These are phyloP conservation scores for Marmota flaviventris DNA, from an alignment of 2,113 vertebrate species.

Conservation along the genomic window DNA sequence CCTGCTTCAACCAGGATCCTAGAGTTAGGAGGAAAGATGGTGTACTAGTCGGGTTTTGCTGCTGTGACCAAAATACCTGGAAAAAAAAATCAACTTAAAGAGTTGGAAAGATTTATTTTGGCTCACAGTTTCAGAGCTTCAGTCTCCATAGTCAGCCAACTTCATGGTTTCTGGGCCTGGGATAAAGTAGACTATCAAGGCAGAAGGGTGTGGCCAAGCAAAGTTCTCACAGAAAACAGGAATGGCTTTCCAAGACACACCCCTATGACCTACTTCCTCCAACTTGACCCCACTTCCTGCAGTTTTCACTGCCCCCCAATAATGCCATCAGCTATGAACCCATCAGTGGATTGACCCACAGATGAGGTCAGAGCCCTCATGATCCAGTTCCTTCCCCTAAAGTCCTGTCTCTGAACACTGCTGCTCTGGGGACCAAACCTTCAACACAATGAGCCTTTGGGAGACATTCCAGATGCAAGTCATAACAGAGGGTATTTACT, in stretches of 20 bases:
- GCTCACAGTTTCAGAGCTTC: not conserved
- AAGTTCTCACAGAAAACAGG: no score
- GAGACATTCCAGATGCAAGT: not conserved
- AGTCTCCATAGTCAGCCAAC: not conserved
- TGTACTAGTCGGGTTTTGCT: not conserved
- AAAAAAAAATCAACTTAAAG: not conserved
- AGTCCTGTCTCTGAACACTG: not conserved
- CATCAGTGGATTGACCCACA: not conserved
- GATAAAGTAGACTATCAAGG: not conserved
- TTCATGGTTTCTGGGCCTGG: not conserved
- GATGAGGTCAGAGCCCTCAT: not conserved
- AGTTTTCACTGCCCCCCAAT: not conserved
- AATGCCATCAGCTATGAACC: not conserved
- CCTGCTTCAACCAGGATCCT: not conserved
- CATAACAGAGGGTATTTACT: not conserved
- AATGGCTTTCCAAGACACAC: not conserved
- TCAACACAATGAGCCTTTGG: not conserved
- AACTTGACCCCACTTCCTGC: not conserved
- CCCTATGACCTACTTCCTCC: not conserved
- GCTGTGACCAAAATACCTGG: not conserved
- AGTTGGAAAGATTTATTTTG: not conserved
- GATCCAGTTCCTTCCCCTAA: not conserved
- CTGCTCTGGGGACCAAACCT: not conserved
- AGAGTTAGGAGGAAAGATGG: not conserved
- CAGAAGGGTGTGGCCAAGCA: not conserved